Evolutionary conservation across 2,113 vertebrate species (phyloP), one percentile per base, ranked within the genome.

Genomic region (Micromys minutus): DNA sequence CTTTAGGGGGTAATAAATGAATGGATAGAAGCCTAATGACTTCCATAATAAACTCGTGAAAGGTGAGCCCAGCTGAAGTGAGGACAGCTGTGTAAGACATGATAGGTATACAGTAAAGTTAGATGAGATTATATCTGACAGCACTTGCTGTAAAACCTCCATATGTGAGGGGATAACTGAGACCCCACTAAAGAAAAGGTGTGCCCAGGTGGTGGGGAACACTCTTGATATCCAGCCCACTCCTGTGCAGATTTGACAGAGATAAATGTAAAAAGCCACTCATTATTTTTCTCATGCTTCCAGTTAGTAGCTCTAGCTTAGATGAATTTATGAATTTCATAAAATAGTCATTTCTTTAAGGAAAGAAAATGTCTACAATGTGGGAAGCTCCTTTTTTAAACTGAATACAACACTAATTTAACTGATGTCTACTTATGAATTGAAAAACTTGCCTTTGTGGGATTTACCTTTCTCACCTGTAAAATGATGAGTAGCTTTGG

Each of bases 31-130:
- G n/a, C 69, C 69, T 91, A 89, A 75, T 84, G 31, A 21, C 8
- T 87, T 97, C 93, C 92, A 59, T 34, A 65, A 42, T 87, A 57
- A 93, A 75, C 39, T 87, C 22, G 61, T 80, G 29, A 65, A 84
- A 31, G n/a, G 45, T 45, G 74, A 80, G 84, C 50, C n/a, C 42
- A 52, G 80, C 47, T 22, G 71, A 55, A 19, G 4, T 72, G 34
- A 79, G 50, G 55, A n/a, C 29, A 8, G 21, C 71, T 95, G 85
- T 84, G 21, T 6, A 50, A 71, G 69, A 90, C 65, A 85, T 16
- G 36, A 67, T 17, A 77, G 36, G 12, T 29, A 16, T n/a, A 29
- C 5, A 39, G 1, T 93, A 55, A 85, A 61, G 36, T 47, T n/a
- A 61, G 52, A 77, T 0, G 19, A 72, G 61, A 95, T 90, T 47